These are phyloP conservation scores for Argynnis bischoffii DNA, from an alignment of 2,888 invertebrate species.

Conservation along the genomic window DNA sequence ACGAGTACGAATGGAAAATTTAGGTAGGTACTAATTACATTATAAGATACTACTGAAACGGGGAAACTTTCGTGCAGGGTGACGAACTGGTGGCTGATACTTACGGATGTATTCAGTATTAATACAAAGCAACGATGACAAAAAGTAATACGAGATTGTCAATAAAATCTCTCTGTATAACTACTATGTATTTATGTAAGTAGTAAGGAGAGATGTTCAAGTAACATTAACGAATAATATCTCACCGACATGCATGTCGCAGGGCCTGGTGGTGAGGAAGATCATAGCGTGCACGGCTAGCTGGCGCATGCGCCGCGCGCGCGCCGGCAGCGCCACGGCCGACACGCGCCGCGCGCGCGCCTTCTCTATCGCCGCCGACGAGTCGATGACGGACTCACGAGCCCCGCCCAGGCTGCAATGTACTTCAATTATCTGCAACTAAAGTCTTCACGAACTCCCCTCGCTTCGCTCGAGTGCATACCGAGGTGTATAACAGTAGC, in stretches of 20 bases:
- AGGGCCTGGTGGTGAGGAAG: constrained; percentile 84
- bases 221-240: background rate
- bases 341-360: constrained; percentile 71
- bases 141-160: no score
- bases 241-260: constrained; percentile 58
- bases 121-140: background rate
- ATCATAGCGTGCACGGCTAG: constrained; percentile 85
- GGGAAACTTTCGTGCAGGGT: no score
- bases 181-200: no score
- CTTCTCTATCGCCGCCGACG: constrained; percentile 58
- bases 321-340: constrained; percentile 62
- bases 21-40: background rate
- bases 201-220: no score
- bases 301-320: constrained; percentile 68
- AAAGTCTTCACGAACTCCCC: no score
- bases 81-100: no score
- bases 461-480: no score
- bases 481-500: no score
- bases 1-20: background rate
- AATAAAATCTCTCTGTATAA: no score
- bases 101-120: no score
- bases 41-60: no score
- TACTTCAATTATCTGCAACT: no score
- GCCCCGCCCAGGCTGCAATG: constrained; percentile 30
- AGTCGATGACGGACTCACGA: constrained; percentile 46